Base-by-base conservation (phyloP, 2,888 invertebrate species). In the Eucera pruinosa region DNA sequence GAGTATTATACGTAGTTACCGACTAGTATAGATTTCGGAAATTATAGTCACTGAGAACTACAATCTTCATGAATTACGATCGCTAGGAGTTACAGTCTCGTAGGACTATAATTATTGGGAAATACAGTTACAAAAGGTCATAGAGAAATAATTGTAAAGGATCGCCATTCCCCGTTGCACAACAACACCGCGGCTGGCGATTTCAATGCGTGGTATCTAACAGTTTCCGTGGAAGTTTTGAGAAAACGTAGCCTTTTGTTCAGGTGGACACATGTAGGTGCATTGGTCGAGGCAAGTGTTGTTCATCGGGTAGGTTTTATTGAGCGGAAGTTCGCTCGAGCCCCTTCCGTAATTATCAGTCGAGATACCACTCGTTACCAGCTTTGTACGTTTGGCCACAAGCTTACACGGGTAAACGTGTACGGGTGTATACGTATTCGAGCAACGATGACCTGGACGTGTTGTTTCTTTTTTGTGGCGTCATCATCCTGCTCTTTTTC, bases 281-380 rank as follows among this genome's bases (percentile, higher is more conserved):
- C 45, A 45, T 60, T 39, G 39, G 67, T 67, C 58, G 50, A 47
- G 48, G 43, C 45, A 43, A 33, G 20, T 47, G 48, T 39, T 72
- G 54, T 45, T 47, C 66, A 65, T 50, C 73, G 70, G 73, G 66
- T 80, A 55, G 78, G 33, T 81, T 81, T 80, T 78, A 73, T 78
- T 65, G 81, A 75, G 81, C 89, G 89, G 89, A 89, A 89, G 89
- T 88, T 71, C 81, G 89, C 86, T 85, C 79, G 83, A 81, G 88
- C 83, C 88, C 86, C 86, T 87, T 86, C 83, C 82, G 87, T 86
- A 89, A 89, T 89, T 89, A 87, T 83, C 85, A 78, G 76, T 66
- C 69, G 70, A 58, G 84, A 66, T 80, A 57, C 66, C 75, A 67
- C 52, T 57, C 36, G 25, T 58, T 36, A 58, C 55, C 39, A 60